Evolutionary conservation across 2,888 invertebrate species (phyloP).

Genomic region (Sericinus montela): DNA sequence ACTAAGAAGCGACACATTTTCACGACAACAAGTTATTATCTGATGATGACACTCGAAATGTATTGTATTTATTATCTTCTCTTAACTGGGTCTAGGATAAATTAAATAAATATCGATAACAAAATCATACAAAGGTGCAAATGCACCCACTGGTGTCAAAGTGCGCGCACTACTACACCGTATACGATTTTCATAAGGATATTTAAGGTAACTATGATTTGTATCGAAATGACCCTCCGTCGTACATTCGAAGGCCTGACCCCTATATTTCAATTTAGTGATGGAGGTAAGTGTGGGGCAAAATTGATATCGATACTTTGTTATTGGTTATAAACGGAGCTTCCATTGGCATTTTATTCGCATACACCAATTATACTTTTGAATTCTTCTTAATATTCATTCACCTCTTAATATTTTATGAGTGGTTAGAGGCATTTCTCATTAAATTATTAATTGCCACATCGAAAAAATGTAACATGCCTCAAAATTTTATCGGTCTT

Average conservation of each 20-base stretch:
- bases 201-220: constrained; percentile 69
- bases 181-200: constrained; percentile 56
- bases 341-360: no score
- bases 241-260: constrained; percentile 65
- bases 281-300: constrained; percentile 25
- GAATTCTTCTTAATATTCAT: no score
- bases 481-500: no score
- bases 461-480: no score
- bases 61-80: constrained; percentile 35
- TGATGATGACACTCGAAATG: constrained; percentile 29
- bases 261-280: constrained; percentile 60
- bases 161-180: constrained; percentile 52
- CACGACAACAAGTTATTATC: constrained; percentile 30
- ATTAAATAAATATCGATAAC: constrained; percentile 26
- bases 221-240: constrained; percentile 60
- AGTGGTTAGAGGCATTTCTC: no score
- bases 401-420: no score
- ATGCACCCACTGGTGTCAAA: constrained; percentile 40
- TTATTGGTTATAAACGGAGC: neutral
- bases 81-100: constrained; percentile 42
- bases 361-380: no score
- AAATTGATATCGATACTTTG: constrained; percentile 1
- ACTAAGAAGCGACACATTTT: constrained; percentile 50
- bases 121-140: constrained; percentile 19
- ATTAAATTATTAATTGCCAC: no score